Percentiles rank a stretch among this genome's conserved stretches.
These are phyloP conservation scores for Myoxocephalus aenaeus DNA, from an alignment of 2,797 vertebrate species.

Conservation along the genomic window DNA sequence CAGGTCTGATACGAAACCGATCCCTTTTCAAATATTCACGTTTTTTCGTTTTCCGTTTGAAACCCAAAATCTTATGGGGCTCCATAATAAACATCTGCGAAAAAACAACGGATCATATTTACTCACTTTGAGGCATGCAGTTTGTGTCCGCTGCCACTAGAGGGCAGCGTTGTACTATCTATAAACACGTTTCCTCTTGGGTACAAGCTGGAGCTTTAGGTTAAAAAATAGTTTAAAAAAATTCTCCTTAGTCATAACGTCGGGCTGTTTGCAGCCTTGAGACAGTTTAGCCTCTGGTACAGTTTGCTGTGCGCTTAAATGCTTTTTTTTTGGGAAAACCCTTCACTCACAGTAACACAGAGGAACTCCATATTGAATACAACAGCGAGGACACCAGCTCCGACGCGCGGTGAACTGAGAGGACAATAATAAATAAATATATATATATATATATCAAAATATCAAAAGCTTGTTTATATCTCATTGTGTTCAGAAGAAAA, in stretches of 20 bases:
- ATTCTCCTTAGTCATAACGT: not conserved
- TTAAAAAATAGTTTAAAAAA: not conserved
- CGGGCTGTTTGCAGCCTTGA: slow-evolving; percentile 26
- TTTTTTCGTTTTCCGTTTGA: no score
- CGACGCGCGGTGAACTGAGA: slow-evolving; percentile 36
- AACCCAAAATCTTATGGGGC: not conserved
- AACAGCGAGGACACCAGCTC: slow-evolving; percentile 60
- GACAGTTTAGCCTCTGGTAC: not conserved
- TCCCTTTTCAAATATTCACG: no score
- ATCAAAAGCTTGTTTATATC: no score
- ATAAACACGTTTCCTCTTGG: not conserved
- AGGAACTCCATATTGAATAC: slow-evolving; percentile 64
- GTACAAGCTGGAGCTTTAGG: no score
- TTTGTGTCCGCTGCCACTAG: not conserved
- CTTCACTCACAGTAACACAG: slow-evolving; percentile 67
- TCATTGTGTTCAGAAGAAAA: no score
- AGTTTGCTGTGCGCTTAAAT: slow-evolving; percentile 20
- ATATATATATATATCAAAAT: no score
- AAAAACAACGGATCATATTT: not conserved
- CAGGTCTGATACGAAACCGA: no score
- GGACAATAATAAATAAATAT: slow-evolving; percentile 25
- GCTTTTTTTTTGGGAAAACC: not conserved
- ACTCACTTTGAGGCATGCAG: not conserved
- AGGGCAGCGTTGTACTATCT: slow-evolving; percentile 9
- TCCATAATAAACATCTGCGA: not conserved